Evolutionary conservation across 2,888 invertebrate species (phyloP), one percentile per base, ranked within the genome.

Genomic region (Schizotus pectinicornis): DNA sequence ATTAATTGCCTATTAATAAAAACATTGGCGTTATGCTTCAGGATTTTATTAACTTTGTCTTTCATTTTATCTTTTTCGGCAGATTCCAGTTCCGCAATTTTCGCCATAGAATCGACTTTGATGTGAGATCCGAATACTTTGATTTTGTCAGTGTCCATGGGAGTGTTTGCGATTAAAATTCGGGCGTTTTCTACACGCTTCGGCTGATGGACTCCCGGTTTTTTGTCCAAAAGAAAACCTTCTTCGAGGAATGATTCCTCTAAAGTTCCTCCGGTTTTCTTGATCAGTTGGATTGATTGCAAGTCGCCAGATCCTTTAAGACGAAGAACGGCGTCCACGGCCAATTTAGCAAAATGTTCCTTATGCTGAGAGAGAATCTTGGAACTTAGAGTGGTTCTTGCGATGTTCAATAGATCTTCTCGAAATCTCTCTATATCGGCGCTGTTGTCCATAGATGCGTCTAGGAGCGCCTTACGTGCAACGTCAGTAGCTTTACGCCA

Each of bases 31-130:
- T 94, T 92, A 80, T 99, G 97, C 65, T 88, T 89, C 46, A 98
- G 78, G 69, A 99, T 99, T 80, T 95, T 95, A 73, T 92, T 91
- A 1, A 99, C 97, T 85, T 99, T 99, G 71, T 97, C 95, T 79
- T 96, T 98, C 99, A 99, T 99, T 79, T 99, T 99, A 76, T 98
- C 95, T 77, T 98, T 99, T 77, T 99, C 99, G 1, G 98, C 98
- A 42, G 92, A 81, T 82, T 99, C 99, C 47, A 99, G 82, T 74
- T 99, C 98, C 3, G 99, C 99, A 63, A 99, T 95, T 80, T 98
- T 94, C 0, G 94, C 89, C 87, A 94, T 89, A 0, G 94, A 94
- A 77, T 94, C 94, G 0, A 94, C 94, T 74, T 93, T 90, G 65
- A 94, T 96, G 64, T 95, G 90, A 37, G 97, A 97, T 39, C 98